A percentile compares a stretch with the other conserved stretches of the same genome.
Conservation (phyloP, 1,140 invertebrate genomes). For the Drosophila nigrodunni region DNA sequence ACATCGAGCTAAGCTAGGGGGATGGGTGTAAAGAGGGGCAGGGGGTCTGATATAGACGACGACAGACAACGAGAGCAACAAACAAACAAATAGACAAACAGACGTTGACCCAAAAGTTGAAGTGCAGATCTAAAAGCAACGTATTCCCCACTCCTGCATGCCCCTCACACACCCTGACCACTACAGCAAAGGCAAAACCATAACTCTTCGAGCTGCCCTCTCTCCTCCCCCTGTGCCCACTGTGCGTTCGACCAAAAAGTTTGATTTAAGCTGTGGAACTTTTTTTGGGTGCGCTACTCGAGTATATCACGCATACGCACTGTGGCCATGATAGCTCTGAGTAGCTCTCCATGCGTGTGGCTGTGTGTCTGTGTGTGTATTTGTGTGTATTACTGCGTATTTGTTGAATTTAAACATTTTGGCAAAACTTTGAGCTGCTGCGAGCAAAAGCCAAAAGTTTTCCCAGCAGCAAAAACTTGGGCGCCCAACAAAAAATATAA, state of each 20-base stretch:
- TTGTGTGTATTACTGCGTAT: slow-evolving; percentile 34
- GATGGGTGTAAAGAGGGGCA: background rate
- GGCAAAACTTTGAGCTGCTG: slow-evolving; percentile 64
- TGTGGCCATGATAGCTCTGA: slow-evolving; percentile 56
- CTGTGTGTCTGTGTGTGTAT: slow-evolving; percentile 26
- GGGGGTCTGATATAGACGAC: slow-evolving; percentile 17
- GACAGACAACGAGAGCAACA: slow-evolving; percentile 73
- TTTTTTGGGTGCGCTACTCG: slow-evolving; percentile 63
- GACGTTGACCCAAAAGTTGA: slow-evolving; percentile 82
- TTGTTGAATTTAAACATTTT: slow-evolving; percentile 79
- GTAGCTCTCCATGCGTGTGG: slow-evolving; percentile 24
- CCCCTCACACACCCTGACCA: background rate
- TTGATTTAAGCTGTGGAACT: slow-evolving; percentile 79
- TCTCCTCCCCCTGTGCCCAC: background rate
- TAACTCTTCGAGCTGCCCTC: no score
- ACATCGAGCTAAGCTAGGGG: slow-evolving; percentile 53
- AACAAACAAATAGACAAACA: slow-evolving; percentile 80
- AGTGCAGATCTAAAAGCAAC: slow-evolving; percentile 76
- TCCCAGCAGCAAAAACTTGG: slow-evolving; percentile 33
- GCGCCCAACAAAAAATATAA: slow-evolving; percentile 36
- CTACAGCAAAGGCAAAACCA: background rate
- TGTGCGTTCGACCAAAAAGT: slow-evolving; percentile 51
- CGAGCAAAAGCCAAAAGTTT: slow-evolving; percentile 78
- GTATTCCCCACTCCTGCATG: slow-evolving; percentile 10
- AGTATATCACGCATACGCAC: slow-evolving; percentile 81